Evolutionary conservation across 2,797 vertebrate species (phyloP).

Genomic region (Peromyscus aztecus): DNA sequence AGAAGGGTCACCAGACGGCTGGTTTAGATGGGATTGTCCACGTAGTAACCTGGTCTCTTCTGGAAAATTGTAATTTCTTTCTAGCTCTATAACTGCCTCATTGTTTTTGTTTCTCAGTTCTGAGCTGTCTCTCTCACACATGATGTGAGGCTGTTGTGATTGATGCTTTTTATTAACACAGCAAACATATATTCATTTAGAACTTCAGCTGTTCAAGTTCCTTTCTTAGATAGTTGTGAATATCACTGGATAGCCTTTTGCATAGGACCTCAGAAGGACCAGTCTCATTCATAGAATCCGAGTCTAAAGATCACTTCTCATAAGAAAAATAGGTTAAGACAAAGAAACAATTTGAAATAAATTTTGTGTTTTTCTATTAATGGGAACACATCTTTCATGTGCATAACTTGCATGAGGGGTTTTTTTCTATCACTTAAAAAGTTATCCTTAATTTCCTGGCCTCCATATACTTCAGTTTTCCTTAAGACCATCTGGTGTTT

Average conservation of each 20-base stretch:
- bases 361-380: not conserved
- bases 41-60: not conserved
- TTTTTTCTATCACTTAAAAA: constrained; percentile 7
- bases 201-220: not conserved
- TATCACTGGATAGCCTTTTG: not conserved
- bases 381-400: not conserved
- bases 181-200: not conserved
- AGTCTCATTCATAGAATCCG: not conserved
- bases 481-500: not conserved
- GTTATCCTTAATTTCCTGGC: not conserved
- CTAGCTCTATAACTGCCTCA: not conserved
- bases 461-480: not conserved
- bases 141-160: not conserved
- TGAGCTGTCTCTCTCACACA: not conserved
- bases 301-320: not conserved
- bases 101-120: not conserved
- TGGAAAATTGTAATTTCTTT: not conserved
- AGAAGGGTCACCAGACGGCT: not conserved
- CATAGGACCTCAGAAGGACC: not conserved
- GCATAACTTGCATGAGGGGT: not conserved
- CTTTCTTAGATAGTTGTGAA: not conserved
- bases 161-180: not conserved
- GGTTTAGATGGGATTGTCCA: not conserved
- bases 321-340: not conserved
- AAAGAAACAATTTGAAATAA: constrained; percentile 38